These are phyloP conservation scores for Notolabrus celidotus DNA, from an alignment of 2,797 vertebrate genomes.

Conservation along the genomic window DNA sequence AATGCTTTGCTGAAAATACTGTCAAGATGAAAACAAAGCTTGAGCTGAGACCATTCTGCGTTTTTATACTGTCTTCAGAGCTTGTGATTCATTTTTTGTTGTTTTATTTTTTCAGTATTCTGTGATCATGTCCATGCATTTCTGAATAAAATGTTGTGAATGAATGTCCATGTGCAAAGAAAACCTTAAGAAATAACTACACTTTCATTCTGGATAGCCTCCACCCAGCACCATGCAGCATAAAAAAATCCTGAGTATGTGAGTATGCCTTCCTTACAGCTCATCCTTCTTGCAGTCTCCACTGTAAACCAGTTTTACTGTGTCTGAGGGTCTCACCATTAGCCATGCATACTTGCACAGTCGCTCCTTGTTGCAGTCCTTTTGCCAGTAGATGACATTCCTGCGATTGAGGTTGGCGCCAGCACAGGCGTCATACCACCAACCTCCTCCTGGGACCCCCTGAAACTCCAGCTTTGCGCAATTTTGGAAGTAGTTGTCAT, in stretches of 20 bases:
- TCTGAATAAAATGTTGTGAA: conserved; percentile 76
- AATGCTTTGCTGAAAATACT: conserved; percentile 56
- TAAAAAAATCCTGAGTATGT: not conserved
- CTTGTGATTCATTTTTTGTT: conserved; percentile 54
- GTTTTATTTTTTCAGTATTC: conserved; percentile 56
- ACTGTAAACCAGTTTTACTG: conserved; percentile 69
- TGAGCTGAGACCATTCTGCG: conserved; percentile 41
- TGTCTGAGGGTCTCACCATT: conserved; percentile 87
- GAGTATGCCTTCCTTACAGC: conserved; percentile 68
- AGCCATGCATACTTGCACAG: conserved; percentile 91
- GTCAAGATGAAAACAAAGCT: conserved; percentile 48
- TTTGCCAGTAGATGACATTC: conserved; percentile 91
- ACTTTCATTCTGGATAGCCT: not conserved
- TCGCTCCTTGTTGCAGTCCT: conserved; percentile 88
- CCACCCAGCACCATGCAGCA: not conserved
- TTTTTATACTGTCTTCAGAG: conserved; percentile 58
- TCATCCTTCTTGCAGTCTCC: conserved; percentile 82
- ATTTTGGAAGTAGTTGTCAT: conserved; percentile 91
- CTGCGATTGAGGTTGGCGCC: conserved; percentile 90
- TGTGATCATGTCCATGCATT: conserved; percentile 71
- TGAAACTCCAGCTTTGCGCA: conserved; percentile 88
- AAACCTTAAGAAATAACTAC: not conserved
- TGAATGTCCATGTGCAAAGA: conserved; percentile 15
- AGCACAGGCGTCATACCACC: conserved; percentile 91
- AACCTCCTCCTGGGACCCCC: conserved; percentile 86